Conservation (phyloP, 2,888 invertebrate genomes). For the Mesorhabditis spiculigera region DNA sequence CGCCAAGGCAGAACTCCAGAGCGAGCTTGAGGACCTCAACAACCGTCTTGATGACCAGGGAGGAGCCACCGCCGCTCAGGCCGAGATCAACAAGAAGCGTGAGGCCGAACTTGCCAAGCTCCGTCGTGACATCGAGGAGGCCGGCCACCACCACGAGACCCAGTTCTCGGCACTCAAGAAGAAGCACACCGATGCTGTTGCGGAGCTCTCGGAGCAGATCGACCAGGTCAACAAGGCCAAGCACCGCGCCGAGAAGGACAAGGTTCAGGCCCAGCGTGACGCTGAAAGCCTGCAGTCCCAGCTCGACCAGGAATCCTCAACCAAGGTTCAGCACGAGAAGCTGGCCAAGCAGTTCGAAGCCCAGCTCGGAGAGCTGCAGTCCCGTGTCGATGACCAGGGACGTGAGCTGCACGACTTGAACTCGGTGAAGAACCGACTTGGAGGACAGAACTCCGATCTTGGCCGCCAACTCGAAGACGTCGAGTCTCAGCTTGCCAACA, state of each 20-base stretch:
- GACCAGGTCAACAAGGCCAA: conserved; percentile 99
- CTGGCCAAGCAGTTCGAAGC: too few species aligned
- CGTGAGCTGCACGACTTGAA: conserved; percentile 83
- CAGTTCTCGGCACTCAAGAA: conserved; percentile 93
- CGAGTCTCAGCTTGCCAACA: conserved; percentile 91
- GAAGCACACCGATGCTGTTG: conserved; percentile 98
- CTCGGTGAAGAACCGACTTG: conserved; percentile 82
- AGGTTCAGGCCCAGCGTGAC: conserved; percentile 80
- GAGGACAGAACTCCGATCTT: conserved; percentile 93
- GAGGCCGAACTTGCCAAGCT: conserved; percentile 98
- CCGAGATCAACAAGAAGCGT: conserved; percentile 95
- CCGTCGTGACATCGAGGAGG: conserved; percentile 94
- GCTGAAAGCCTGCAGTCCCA: conserved; percentile 65
- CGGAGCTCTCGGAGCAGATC: conserved; percentile 98
- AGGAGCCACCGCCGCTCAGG: conserved; percentile 93
- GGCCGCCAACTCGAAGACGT: conserved; percentile 85
- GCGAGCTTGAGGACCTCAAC: conserved; percentile 94
- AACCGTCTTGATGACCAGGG: conserved; percentile 98
- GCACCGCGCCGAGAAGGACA: conserved; percentile 64
- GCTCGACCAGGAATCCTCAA: too few species aligned
- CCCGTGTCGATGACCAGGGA: conserved; percentile 93
- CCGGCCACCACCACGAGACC: conserved; percentile 89
- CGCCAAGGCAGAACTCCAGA: conserved; percentile 91
- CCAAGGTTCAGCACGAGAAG: too few species aligned
- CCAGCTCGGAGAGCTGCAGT: too few species aligned